A percentile compares a stretch with the other conserved stretches of the same genome.
phyloP scores from a whole-genome alignment of 2,888 invertebrate species.

The Herminia tarsipennalis region DNA sequence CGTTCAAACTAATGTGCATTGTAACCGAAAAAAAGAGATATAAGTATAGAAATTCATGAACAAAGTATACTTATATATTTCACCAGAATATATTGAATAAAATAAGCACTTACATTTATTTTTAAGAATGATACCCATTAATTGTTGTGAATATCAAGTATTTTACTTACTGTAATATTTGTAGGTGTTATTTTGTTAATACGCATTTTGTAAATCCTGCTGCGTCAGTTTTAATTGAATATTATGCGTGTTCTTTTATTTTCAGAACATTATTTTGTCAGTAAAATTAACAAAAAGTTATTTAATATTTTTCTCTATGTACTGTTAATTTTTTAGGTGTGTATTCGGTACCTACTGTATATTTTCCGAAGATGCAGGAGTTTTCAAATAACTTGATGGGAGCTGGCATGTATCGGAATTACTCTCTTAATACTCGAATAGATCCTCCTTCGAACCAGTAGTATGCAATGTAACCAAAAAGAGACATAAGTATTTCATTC shows the following conservation, averaged over 20 bases:
- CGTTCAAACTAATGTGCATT: slow-evolving; percentile 12
- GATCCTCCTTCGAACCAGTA: slow-evolving; percentile 21
- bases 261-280: too few species aligned
- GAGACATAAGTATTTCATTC: background rate
- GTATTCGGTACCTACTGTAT: slow-evolving; percentile 90
- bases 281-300: too few species aligned
- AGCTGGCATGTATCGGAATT: slow-evolving; percentile 93
- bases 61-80: background rate
- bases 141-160: too few species aligned
- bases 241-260: too few species aligned
- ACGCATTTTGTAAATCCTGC: too few species aligned
- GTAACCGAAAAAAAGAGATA: background rate
- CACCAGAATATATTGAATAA: too few species aligned
- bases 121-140: too few species aligned
- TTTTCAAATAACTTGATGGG: slow-evolving; percentile 88
- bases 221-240: too few species aligned
- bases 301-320: background rate
- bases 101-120: too few species aligned
- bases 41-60: background rate
- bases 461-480: slow-evolving; percentile 9
- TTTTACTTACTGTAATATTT: too few species aligned
- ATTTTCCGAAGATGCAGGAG: slow-evolving; percentile 89
- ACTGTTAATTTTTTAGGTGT: slow-evolving; percentile 54
- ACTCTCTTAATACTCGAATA: slow-evolving; percentile 90
- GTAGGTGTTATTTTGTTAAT: too few species aligned